These are phyloP conservation scores for Salminus brasiliensis DNA, from an alignment of 2,113 vertebrate species.

Conservation along the genomic window DNA sequence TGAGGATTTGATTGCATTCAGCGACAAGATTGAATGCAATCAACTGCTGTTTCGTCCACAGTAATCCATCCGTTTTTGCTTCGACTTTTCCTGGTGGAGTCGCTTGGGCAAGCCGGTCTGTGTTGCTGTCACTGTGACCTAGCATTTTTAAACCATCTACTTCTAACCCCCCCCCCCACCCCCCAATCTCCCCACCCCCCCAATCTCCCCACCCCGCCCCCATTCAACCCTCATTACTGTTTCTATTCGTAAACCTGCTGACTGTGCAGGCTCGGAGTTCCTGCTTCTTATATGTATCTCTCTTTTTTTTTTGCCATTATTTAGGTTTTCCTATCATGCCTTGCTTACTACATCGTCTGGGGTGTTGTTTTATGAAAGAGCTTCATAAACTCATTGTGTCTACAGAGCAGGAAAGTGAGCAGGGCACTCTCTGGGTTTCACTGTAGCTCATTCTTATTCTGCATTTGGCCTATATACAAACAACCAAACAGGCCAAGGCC, in stretches of 20 bases:
- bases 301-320: slow-evolving; percentile 1
- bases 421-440: background rate
- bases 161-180: background rate
- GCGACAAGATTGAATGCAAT: no score
- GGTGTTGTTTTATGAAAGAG: slow-evolving; percentile 9
- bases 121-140: slow-evolving; percentile 14
- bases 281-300: background rate
- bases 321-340: slow-evolving; percentile 6
- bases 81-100: slow-evolving; percentile 22
- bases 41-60: slow-evolving; percentile 22
- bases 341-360: background rate
- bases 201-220: background rate
- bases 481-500: background rate
- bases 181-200: background rate
- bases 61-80: slow-evolving; percentile 20
- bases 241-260: slow-evolving; percentile 14
- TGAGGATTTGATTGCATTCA: no score
- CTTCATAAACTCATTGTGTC: slow-evolving; percentile 7
- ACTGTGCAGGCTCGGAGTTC: slow-evolving; percentile 7
- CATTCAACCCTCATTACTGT: background rate
- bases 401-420: background rate
- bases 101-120: background rate
- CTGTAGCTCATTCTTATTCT: background rate
- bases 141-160: background rate
- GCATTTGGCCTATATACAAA: background rate